phyloP scores from a whole-genome alignment of 2,888 invertebrate genomes.

The Zelleria hepariella region DNA sequence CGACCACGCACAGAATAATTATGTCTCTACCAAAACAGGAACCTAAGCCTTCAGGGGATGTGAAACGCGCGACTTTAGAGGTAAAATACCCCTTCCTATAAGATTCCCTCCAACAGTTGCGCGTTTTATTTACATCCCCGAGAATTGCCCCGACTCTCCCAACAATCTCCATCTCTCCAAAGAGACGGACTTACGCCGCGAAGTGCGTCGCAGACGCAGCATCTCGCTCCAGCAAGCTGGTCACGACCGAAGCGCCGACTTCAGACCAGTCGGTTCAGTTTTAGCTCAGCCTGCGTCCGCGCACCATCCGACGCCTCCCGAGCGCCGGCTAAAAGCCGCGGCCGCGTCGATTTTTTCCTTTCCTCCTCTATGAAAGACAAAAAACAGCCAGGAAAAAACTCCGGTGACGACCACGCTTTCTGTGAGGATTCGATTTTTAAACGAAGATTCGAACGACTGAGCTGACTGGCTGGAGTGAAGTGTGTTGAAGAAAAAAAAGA shows the following conservation, averaged over 20 bases:
- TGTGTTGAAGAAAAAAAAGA: not conserved
- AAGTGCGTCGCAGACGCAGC: constrained; percentile 26
- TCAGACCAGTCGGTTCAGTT: constrained; percentile 66
- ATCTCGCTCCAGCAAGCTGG: constrained; percentile 31
- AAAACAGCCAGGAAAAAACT: not conserved
- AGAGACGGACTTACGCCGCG: constrained; percentile 12
- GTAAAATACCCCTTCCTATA: too few relatives aligned
- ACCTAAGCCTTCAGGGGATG: too few relatives aligned
- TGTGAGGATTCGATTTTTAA: not conserved
- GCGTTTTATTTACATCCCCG: too few relatives aligned
- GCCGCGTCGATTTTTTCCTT: constrained; percentile 24
- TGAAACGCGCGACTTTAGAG: too few relatives aligned
- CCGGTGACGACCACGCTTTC: constrained; percentile 15
- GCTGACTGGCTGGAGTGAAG: not conserved
- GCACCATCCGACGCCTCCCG: constrained; percentile 33
- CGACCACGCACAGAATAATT: too few relatives aligned
- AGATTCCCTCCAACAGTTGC: too few relatives aligned
- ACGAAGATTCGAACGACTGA: not conserved
- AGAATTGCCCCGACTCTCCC: too few relatives aligned
- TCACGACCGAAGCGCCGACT: constrained; percentile 38
- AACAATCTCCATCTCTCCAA: not conserved
- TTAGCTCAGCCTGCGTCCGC: constrained; percentile 52
- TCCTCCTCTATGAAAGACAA: constrained; percentile 16
- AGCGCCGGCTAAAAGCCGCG: constrained; percentile 27
- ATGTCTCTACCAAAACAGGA: too few relatives aligned